Percentiles rank a stretch among this genome's conserved stretches.
phyloP scores from a whole-genome alignment of 2,888 invertebrate genomes.

The Brenthis daphne region DNA sequence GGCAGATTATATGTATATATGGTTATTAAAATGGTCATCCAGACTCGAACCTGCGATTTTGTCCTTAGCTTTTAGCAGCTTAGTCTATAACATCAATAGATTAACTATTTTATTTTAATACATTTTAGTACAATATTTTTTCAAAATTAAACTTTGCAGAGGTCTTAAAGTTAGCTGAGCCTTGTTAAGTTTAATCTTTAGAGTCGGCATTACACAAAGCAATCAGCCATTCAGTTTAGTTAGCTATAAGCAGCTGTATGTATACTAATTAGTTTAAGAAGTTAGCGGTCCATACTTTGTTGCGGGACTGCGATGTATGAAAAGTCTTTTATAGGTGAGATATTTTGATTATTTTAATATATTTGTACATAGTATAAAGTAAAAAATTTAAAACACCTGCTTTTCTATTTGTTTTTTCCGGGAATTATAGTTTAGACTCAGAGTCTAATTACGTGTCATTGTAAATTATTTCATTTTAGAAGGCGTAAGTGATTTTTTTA shows the following conservation, averaged over 20 bases:
- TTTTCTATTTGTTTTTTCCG: not conserved
- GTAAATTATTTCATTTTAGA: too few relatives aligned
- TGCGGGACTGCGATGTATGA: constrained; percentile 16
- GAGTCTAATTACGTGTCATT: too few relatives aligned
- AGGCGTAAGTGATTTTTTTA: too few relatives aligned
- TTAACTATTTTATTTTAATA: too few relatives aligned
- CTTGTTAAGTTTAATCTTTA: constrained; percentile 24
- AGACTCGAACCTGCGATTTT: not conserved
- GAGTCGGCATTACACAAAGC: constrained; percentile 24
- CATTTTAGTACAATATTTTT: not conserved
- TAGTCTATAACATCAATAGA: not conserved
- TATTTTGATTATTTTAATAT: constrained; percentile 8
- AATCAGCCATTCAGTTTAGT: constrained; percentile 16
- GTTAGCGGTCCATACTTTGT: constrained; percentile 21
- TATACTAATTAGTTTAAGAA: constrained; percentile 28
- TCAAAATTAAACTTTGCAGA: not conserved
- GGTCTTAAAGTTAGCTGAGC: constrained; percentile 13
- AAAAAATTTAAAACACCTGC: constrained; percentile 9
- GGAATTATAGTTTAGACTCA: not conserved
- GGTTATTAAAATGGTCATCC: too few relatives aligned
- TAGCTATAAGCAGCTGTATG: constrained; percentile 21
- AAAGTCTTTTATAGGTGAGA: constrained; percentile 15
- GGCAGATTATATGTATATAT: too few relatives aligned
- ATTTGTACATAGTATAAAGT: not conserved
- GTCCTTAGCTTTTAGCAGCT: not conserved